Evolutionary conservation across 2,113 vertebrate species (phyloP), one percentile per base, ranked within the genome.

Genomic region (Hemiprocne comata): DNA sequence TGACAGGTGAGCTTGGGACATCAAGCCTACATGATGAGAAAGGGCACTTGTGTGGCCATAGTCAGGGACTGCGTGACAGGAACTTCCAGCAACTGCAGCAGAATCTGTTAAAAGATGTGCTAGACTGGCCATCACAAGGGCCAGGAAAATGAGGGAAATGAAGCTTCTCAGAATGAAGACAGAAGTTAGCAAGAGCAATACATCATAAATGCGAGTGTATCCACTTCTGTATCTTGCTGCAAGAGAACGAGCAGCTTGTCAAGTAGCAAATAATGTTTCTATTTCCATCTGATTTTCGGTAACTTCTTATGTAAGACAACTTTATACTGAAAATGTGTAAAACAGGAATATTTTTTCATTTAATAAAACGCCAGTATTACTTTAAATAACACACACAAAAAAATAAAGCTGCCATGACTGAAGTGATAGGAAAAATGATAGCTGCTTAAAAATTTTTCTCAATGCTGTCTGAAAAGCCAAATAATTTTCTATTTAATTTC

Each of bases 251-350:
- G 80, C 78, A 64, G 44, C 74, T 85, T 83, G 36, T 77, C 66
- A 66, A 85, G 78, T 12, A 90, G 23, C 62, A 90, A 84, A 86
- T 34, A 73, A 87, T 17, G 34, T 29, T 87, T 75, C 79, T 76
- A 46, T 62, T 85, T 93, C 66, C 70, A 69, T 60, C 57, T 85
- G 61, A 93, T 90, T 93, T 87, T 83, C 9, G 5, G 23, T 61
- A 77, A 82, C 29, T 81, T 54, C n/a, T 6, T 60, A 83, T 31
- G 28, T 42, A 92, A 80, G 36, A 85, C 26, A 51, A 51, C 83
- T 78, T 42, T 34, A 70, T 26, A 38, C 26, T 69, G 64, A 89
- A 95, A 87, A 89, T 61, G n/a, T 91, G 87, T 48, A 94, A 93
- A 93, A 89, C 33, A 57, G 65, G 16, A 80, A 64, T 60, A 64